Evolutionary conservation across 2,797 vertebrate species (phyloP), one percentile per base, ranked within the genome.

Genomic region (Paedocypris micromegethes): DNA sequence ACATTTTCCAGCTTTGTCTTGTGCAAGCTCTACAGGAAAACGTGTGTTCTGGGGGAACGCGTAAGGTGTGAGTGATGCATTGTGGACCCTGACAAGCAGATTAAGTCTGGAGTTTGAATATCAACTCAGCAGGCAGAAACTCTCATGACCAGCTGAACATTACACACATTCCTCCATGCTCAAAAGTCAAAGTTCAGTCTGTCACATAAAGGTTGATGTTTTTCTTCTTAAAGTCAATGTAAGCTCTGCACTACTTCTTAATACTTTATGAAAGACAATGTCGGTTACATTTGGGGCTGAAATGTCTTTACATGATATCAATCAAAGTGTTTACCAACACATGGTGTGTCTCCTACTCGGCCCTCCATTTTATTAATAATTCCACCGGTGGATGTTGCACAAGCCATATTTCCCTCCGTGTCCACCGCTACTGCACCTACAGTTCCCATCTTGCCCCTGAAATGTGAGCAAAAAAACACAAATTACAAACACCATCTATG

Each of bases 391-490:
- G 91, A 92, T 64, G 91, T 91, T n/a, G 90, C 92, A 79, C 90
- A 91, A 78, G 90, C 92, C 5, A 92, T 50, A 9, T 92, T 92
- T 62, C 91, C 90, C 51, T 89, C 80, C 4, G 64, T 64, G 73
- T 94, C 93, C 6, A 94, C 78, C 1, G 91, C 90, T 79, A 95
- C 90, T 6, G 91, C 91, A 58, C 92, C 92, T 0, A 95, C 90
- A 5, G 91, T 94, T 79, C 92, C 91, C 83, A 90, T 89, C 70
- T 87, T 89, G 37, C 85, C 87, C 83, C 90, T 91, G 3, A 44
- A 65, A 82, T 0, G 73, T 8, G 58, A 46, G 73, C 1, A 55
- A 3, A 56, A 7, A 62, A 59, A 51, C 39, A 0, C 37, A 47
- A 55, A 50, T 58, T 6, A 73, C 8, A 67, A 54, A 65, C 47